A percentile compares a stretch with the other conserved stretches of the same genome.
These are phyloP conservation scores for Antigone vipio DNA, from an alignment of 2,113 vertebrate genomes.

Conservation along the genomic window DNA sequence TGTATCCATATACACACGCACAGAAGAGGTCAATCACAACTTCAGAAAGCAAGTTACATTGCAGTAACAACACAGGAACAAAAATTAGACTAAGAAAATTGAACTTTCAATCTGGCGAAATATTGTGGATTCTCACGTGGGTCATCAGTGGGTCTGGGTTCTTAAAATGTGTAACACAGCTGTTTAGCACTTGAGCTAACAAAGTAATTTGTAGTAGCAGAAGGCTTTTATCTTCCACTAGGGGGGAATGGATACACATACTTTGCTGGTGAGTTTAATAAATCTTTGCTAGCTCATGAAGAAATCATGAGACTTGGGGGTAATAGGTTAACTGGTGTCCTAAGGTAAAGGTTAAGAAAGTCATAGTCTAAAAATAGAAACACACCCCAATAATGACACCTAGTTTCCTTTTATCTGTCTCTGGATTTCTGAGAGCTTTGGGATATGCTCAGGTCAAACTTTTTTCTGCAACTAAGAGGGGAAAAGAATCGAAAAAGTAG, in stretches of 20 bases:
- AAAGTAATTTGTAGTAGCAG: neutral
- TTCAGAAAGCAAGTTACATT: neutral
- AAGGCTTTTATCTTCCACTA: conserved; percentile 46
- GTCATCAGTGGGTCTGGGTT: neutral
- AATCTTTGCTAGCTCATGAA: neutral
- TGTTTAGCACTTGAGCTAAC: neutral
- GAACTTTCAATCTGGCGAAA: neutral
- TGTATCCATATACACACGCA: neutral
- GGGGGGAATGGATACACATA: conserved; percentile 43
- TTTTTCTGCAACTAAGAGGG: neutral
- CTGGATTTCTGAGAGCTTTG: neutral
- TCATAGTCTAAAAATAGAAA: neutral
- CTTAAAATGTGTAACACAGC: neutral
- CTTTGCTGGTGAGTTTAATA: neutral
- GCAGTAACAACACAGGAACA: neutral
- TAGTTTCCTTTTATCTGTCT: neutral
- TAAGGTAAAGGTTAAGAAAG: neutral
- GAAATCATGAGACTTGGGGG: neutral
- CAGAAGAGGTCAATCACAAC: neutral
- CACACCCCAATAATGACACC: neutral
- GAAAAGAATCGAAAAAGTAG: neutral
- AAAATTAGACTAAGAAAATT: neutral
- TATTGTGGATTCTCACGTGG: neutral
- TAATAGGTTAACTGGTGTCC: neutral
- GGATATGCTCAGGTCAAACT: neutral